Conservation (phyloP, 1,140 invertebrate species). For the Drosophila melanica region DNA sequence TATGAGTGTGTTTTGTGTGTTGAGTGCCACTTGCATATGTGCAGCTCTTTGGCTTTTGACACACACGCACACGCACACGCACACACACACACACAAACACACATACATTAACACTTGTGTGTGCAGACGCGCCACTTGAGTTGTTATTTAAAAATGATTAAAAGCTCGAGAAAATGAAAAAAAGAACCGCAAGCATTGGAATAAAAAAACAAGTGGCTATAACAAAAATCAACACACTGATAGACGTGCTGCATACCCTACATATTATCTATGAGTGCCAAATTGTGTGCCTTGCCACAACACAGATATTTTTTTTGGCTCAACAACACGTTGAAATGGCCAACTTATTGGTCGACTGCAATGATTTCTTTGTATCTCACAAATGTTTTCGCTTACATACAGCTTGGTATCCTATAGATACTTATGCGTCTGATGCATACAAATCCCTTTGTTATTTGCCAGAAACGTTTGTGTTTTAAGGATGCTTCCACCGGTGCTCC, state of each 20-base stretch:
- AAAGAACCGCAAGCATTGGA: conserved; percentile 20
- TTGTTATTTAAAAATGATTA: conserved; percentile 67
- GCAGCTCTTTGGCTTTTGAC: conserved; percentile 44
- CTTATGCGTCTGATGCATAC: background rate
- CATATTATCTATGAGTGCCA: no score
- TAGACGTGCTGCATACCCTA: conserved; percentile 13
- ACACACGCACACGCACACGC: conserved; percentile 28
- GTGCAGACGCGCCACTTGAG: conserved; percentile 54
- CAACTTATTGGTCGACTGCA: no score
- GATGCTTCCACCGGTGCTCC: no score
- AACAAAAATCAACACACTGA: background rate
- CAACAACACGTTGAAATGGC: no score
- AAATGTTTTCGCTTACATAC: background rate
- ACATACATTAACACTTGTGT: conserved; percentile 23
- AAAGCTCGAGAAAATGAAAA: conserved; percentile 45
- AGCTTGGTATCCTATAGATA: background rate
- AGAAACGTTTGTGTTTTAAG: background rate
- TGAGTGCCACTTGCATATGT: conserved; percentile 53
- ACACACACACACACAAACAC: conserved; percentile 10
- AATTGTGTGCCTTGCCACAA: no score
- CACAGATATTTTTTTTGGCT: no score
- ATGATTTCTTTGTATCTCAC: no score
- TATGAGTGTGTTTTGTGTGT: conserved; percentile 46
- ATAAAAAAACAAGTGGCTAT: conserved; percentile 13
- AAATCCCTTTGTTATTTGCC: background rate